These are phyloP conservation scores for Noctua pronuba DNA, from an alignment of 2,888 invertebrate genomes.

Conservation along the genomic window DNA sequence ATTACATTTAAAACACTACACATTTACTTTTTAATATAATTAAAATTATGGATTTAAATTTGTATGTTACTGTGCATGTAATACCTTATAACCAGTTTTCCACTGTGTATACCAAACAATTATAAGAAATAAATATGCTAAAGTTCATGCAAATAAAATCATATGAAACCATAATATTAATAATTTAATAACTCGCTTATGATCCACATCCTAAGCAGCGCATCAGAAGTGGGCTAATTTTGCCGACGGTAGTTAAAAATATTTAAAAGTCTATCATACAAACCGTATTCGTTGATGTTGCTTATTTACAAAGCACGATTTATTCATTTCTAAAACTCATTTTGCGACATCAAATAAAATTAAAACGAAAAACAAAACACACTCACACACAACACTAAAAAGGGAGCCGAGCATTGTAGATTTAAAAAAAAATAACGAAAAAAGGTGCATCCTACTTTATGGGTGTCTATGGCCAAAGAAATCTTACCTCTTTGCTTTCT, in stretches of 20 bases:
- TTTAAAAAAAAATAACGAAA: constrained; percentile 7
- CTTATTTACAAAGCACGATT: neutral
- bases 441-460: constrained; percentile 52
- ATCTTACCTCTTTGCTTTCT: constrained; percentile 86
- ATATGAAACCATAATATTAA: neutral
- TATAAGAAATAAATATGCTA: neutral
- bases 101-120: neutral
- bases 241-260: no score
- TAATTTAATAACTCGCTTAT: neutral
- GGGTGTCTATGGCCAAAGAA: constrained; percentile 34
- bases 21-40: no score
- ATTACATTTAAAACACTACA: neutral
- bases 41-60: neutral
- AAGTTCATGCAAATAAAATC: constrained; percentile 4
- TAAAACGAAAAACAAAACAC: constrained; percentile 17
- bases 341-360: neutral
- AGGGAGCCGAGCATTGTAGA: constrained; percentile 65
- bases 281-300: neutral
- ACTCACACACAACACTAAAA: constrained; percentile 47
- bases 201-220: neutral
- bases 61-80: neutral
- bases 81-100: neutral
- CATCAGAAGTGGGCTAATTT: neutral
- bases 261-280: neutral
- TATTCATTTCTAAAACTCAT: neutral